Evolutionary conservation across 30 jellyfish, hydroid and myxozoan genomes (phyloP).

Genomic region (Hydra vulgaris): DNA sequence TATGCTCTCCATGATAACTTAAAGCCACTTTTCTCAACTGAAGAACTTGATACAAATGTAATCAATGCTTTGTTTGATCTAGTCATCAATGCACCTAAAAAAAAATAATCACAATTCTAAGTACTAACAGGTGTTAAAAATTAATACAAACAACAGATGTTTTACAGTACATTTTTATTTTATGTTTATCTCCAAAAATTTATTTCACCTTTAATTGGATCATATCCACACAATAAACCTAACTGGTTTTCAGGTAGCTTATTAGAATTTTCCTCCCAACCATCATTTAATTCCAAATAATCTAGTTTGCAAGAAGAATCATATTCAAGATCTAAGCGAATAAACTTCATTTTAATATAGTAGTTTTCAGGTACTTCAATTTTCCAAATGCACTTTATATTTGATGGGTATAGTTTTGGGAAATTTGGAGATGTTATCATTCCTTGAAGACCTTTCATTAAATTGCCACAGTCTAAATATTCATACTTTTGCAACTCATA

Average conservation of each 20-base stretch:
- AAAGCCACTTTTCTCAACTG: constrained; percentile 76
- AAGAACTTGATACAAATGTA: constrained; percentile 62
- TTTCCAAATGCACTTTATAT: constrained; percentile 79
- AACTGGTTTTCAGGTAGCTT: constrained; percentile 32
- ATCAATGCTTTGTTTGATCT: constrained; percentile 53
- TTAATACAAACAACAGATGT: no score
- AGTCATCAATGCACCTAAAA: constrained; percentile 50
- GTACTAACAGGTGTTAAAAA: no score
- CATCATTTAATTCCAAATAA: constrained; percentile 83
- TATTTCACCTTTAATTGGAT: constrained; percentile 62
- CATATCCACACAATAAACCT: constrained; percentile 78
- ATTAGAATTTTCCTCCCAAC: constrained; percentile 68
- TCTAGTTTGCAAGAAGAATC: constrained; percentile 75
- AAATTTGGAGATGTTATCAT: constrained; percentile 55
- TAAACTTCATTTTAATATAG: constrained; percentile 46
- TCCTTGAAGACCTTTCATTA: constrained; percentile 38
- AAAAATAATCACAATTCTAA: neutral
- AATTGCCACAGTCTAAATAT: constrained; percentile 88
- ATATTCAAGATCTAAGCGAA: constrained; percentile 54
- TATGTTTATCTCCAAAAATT: no score
- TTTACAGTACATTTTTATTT: no score
- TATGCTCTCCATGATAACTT: constrained; percentile 59
- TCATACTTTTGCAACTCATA: constrained; percentile 69
- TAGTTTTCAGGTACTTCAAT: constrained; percentile 65
- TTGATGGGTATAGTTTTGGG: constrained; percentile 71